A percentile compares a stretch with the other conserved stretches of the same genome.
Evolutionary conservation across 2,113 vertebrate genomes (phyloP).

Genomic region (Emydura subglobosa): DNA sequence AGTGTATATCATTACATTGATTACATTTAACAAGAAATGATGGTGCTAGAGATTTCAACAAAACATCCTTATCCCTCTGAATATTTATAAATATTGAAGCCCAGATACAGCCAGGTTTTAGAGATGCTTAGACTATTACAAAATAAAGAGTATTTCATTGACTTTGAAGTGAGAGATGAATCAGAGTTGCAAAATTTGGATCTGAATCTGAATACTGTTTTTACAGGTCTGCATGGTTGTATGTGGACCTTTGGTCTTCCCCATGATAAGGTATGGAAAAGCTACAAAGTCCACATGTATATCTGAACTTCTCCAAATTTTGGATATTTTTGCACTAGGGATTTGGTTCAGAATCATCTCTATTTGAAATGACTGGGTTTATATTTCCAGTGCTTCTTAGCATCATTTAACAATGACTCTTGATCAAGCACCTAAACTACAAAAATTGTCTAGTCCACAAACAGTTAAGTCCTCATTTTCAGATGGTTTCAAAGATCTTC

Average conservation of each 20-base stretch:
- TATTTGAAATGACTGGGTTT: background rate
- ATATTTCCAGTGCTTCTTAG: background rate
- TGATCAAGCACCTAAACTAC: background rate
- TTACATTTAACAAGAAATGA: conserved; percentile 60
- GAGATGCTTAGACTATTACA: background rate
- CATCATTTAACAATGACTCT: background rate
- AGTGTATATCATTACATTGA: background rate
- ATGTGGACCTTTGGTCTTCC: background rate
- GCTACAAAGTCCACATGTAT: accelerated
- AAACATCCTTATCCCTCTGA: conserved; percentile 18
- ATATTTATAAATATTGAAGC: conserved; percentile 24
- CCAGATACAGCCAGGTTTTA: background rate
- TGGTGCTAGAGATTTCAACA: conserved; percentile 34
- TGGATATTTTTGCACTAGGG: background rate
- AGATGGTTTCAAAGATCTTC: background rate
- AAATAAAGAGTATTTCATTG: background rate
- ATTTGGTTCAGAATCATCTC: background rate
- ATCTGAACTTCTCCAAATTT: background rate
- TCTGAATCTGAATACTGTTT: background rate
- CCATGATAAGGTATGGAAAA: background rate
- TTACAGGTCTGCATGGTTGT: background rate
- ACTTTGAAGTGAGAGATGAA: background rate
- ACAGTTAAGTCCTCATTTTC: background rate
- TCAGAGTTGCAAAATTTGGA: background rate
- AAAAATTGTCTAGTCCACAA: background rate